Percentiles rank a stretch among this genome's conserved stretches.
Conservation (phyloP, 2,888 invertebrate species). For the Sesia apiformis region DNA sequence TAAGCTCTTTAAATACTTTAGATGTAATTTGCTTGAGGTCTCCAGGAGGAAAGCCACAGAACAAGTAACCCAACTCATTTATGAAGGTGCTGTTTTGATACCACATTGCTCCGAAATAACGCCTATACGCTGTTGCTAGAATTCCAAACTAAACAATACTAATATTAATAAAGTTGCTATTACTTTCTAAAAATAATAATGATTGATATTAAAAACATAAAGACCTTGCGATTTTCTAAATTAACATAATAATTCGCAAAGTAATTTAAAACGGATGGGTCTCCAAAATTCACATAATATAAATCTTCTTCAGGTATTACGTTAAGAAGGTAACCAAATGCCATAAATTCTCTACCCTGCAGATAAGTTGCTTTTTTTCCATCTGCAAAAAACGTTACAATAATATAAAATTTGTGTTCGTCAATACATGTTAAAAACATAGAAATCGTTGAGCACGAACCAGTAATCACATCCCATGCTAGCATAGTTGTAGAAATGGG, state of each 20-base stretch:
- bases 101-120: slow-evolving; percentile 52
- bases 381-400: slow-evolving; percentile 27
- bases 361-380: slow-evolving; percentile 59
- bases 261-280: slow-evolving; percentile 45
- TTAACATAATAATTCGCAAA: slow-evolving; percentile 36
- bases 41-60: slow-evolving; percentile 53
- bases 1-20: slow-evolving; percentile 37
- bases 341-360: slow-evolving; percentile 52
- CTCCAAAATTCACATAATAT: slow-evolving; percentile 58
- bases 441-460: slow-evolving; percentile 16
- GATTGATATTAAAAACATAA: not conserved
- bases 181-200: not conserved
- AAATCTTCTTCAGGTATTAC: slow-evolving; percentile 61
- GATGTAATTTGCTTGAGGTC: slow-evolving; percentile 47
- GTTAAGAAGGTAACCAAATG: slow-evolving; percentile 48
- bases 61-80: slow-evolving; percentile 50
- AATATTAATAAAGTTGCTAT: slow-evolving; percentile 4
- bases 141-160: slow-evolving; percentile 38
- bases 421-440: not conserved
- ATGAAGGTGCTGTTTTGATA: slow-evolving; percentile 38
- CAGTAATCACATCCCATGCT: slow-evolving; percentile 63
- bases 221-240: slow-evolving; percentile 49
- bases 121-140: slow-evolving; percentile 48
- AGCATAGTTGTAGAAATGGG: slow-evolving; percentile 45
- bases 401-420: no score